Percentiles rank a stretch among this genome's conserved stretches.
phyloP scores from a whole-genome alignment of 2,113 vertebrate species.

The Mugil cephalus region DNA sequence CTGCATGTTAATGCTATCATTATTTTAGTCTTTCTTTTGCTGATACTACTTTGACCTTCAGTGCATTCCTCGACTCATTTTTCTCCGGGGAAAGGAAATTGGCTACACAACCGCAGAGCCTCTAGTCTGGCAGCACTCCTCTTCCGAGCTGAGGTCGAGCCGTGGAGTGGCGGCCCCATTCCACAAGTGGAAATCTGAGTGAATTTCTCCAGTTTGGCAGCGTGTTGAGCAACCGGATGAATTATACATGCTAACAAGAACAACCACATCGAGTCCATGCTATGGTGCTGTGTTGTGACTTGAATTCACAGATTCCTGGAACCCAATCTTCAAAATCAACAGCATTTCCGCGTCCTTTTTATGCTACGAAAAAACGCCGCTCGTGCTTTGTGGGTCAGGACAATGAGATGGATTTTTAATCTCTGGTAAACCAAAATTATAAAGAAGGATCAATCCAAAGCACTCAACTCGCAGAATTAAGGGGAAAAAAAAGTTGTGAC shows the following conservation, averaged over 20 bases:
- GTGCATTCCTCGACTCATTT: conserved; percentile 48
- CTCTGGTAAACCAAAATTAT: neutral
- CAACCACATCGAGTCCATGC: conserved; percentile 5
- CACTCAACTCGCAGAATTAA: conserved; percentile 5
- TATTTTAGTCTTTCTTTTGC: conserved; percentile 68
- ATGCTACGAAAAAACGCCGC: neutral
- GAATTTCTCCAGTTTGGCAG: conserved; percentile 58
- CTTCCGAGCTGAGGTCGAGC: conserved; percentile 15
- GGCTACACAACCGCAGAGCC: conserved; percentile 43
- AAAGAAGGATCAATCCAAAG: conserved; percentile 1
- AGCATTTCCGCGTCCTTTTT: neutral
- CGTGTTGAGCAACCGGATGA: conserved; percentile 50
- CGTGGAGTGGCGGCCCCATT: conserved; percentile 24
- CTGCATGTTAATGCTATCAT: conserved; percentile 78
- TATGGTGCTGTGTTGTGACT: conserved; percentile 37
- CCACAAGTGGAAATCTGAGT: conserved; percentile 45
- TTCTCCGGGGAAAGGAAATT: conserved; percentile 57
- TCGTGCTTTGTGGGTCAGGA: neutral
- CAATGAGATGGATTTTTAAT: neutral
- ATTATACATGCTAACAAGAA: conserved; percentile 66
- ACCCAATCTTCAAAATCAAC: neutral
- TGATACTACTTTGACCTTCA: conserved; percentile 77
- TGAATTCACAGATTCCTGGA: neutral
- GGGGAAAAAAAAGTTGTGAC: neutral
- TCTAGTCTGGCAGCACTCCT: conserved; percentile 38